Evolutionary conservation across 2,888 invertebrate genomes (phyloP).

Genomic region (Achlya flavicornis): DNA sequence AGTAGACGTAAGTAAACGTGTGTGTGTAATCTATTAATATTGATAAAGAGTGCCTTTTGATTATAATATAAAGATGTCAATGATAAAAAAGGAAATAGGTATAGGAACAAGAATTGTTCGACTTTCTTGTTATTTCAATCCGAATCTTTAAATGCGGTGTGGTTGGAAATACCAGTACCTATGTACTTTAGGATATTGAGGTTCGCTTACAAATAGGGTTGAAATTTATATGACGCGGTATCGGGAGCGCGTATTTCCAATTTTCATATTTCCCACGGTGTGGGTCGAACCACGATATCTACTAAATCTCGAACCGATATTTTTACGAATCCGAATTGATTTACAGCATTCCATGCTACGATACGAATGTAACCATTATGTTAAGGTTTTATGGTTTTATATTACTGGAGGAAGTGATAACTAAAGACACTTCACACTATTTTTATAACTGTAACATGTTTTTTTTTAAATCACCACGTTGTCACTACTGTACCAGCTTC

Average conservation of each 20-base stretch:
- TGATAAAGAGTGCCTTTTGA: too few relatives aligned
- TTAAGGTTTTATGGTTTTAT: constrained; percentile 6
- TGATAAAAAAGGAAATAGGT: too few relatives aligned
- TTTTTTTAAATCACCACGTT: too few relatives aligned
- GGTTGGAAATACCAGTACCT: constrained; percentile 35
- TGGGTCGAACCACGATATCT: constrained; percentile 53
- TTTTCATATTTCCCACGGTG: constrained; percentile 78
- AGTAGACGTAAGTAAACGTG: too few relatives aligned
- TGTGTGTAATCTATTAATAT: too few relatives aligned
- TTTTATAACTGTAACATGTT: constrained; percentile 11
- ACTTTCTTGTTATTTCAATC: background rate
- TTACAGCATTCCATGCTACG: constrained; percentile 49
- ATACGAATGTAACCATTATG: constrained; percentile 9
- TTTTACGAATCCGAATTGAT: constrained; percentile 72
- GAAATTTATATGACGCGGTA: constrained; percentile 71
- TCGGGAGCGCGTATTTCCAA: constrained; percentile 68
- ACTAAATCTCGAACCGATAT: constrained; percentile 72
- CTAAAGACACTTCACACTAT: background rate
- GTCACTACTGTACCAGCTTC: constrained; percentile 10
- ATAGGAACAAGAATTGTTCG: too few relatives aligned
- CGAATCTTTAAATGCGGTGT: constrained; percentile 28
- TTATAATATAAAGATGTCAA: too few relatives aligned
- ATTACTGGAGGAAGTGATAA: background rate
- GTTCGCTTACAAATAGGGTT: constrained; percentile 67
- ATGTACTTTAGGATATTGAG: constrained; percentile 46